phyloP scores from a whole-genome alignment of 2,797 vertebrate species.

The Pseudomugil tenellus region DNA sequence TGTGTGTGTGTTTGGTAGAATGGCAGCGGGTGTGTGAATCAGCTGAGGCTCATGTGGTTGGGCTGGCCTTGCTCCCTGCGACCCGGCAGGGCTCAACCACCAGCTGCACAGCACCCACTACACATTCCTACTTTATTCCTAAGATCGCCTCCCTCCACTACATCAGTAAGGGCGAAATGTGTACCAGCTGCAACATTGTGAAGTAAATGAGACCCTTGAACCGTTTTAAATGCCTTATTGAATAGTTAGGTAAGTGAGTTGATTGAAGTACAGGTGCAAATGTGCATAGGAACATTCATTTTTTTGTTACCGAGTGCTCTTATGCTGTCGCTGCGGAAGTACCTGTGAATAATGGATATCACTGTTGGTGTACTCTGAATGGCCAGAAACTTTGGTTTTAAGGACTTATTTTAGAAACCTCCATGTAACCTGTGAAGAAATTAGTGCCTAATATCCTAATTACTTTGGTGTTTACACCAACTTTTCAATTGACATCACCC shows the following conservation, averaged over 20 bases:
- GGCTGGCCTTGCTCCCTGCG: conserved; percentile 75
- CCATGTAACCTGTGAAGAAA: neutral
- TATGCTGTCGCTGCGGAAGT: neutral
- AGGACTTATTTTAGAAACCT: neutral
- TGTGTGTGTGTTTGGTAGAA: conserved; percentile 31
- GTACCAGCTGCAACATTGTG: conserved; percentile 72
- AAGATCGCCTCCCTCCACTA: conserved; percentile 60
- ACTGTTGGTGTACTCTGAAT: neutral
- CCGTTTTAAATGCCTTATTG: conserved; percentile 42
- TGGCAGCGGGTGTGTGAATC: conserved; percentile 70
- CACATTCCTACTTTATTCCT: conserved; percentile 83
- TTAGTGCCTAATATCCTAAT: no score
- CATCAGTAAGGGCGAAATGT: conserved; percentile 65
- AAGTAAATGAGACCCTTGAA: conserved; percentile 62
- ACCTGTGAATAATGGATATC: neutral
- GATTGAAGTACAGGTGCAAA: conserved; percentile 21
- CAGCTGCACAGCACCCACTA: conserved; percentile 79
- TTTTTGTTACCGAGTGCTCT: neutral
- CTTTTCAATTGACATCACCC: neutral
- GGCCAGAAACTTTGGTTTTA: neutral
- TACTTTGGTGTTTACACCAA: neutral
- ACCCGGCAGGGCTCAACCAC: conserved; percentile 77
- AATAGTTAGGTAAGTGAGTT: conserved; percentile 41
- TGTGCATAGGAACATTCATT: neutral
- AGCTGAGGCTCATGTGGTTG: conserved; percentile 85